Percentiles rank a stretch among this genome's conserved stretches.
Evolutionary conservation across 2,113 vertebrate genomes (phyloP).

Genomic region (Hemichromis elongatus): DNA sequence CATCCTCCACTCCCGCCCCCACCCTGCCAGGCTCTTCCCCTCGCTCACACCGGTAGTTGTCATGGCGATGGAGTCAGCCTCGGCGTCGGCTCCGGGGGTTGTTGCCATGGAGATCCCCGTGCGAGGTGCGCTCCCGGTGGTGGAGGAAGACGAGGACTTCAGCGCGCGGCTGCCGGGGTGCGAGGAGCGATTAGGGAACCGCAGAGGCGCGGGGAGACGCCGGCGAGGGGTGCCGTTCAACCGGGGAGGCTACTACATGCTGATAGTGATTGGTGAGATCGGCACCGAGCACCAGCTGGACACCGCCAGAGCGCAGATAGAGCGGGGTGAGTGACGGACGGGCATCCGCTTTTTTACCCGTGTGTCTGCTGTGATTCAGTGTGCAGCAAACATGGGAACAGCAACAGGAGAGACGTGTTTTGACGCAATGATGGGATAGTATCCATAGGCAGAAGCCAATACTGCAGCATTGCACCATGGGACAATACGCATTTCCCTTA

Average conservation of each 20-base stretch:
- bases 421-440: conserved; percentile 30
- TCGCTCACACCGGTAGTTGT: conserved; percentile 73
- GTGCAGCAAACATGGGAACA: neutral
- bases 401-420: neutral
- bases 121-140: conserved; percentile 65
- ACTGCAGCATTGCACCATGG: conserved; percentile 64
- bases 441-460: conserved; percentile 2
- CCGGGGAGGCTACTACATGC: conserved; percentile 76
- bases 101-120: conserved; percentile 86
- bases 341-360: neutral
- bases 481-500: neutral
- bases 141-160: conserved; percentile 67
- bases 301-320: conserved; percentile 78
- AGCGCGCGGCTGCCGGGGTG: conserved; percentile 29
- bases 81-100: conserved; percentile 59
- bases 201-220: conserved; percentile 50
- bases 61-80: conserved; percentile 84
- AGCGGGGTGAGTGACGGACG: conserved; percentile 81
- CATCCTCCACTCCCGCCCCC: neutral
- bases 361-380: neutral
- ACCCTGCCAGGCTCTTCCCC: neutral
- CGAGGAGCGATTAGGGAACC: conserved; percentile 65
- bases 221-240: conserved; percentile 58
- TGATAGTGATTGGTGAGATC: conserved; percentile 88
- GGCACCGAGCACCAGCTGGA: conserved; percentile 85